Base-by-base conservation (phyloP, 2,888 invertebrate species). In the Myathropa florea region DNA sequence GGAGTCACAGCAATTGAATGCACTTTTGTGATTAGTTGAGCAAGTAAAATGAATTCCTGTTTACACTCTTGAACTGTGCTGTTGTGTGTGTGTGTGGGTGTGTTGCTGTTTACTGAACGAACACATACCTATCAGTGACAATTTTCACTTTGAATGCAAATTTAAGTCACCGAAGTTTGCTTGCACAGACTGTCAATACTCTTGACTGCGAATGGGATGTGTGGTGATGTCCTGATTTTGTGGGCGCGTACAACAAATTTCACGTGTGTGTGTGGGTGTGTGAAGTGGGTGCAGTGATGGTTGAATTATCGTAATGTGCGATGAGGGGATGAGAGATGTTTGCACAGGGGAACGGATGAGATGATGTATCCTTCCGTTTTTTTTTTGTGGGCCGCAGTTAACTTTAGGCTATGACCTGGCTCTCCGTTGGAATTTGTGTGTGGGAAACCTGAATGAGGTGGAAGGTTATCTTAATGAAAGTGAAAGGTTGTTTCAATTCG, bases 361-460 rank as follows among this genome's bases (percentile, higher is more conserved):
- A 24, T 57, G 30, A 53, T 23, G 14, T 70, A 67, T 67, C 59
- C 55, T 28, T 68, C 6, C 6, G 3, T 14, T 4, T n/a, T 24
- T 57, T 23, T 55, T 57, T 57, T 57, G 12, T 24, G 24, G 57
- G 30, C 23, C 53, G 55, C 60, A 78, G 64, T 78, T 70, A 82
- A 78, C 73, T 75, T 60, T 10, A 14, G 60, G 39, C 57, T 30
- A 36, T 85, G 80, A 85, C 81, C 84, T 73, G 55, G 33, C 85
- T 81, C 64, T 63, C 21, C 23, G 59, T 21, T 76, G n/a, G 88
- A 90, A 90, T 90, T 90, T 89, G 90, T 90, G 90, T 90, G n/a
- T 90, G 90, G 89, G 90, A 88, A 89, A 84, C 87, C 85, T 89
- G 83, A 90, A 89, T 46, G 46, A 46, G 18, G 46, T 57, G 57